Evolutionary conservation across 2,797 vertebrate species (phyloP), one percentile per base, ranked within the genome.

Genomic region (Anguilla anguilla): DNA sequence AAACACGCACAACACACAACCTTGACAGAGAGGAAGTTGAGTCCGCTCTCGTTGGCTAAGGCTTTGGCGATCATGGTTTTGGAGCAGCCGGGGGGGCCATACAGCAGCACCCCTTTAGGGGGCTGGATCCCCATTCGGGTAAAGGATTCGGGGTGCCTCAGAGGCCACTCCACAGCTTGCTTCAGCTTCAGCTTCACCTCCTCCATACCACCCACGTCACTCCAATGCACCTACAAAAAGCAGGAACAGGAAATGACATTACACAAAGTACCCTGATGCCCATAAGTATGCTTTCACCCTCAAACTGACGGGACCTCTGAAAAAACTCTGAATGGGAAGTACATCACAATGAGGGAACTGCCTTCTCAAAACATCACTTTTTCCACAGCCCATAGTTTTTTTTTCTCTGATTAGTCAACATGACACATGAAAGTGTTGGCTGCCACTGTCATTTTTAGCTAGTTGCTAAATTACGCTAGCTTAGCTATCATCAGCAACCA

Each of bases 51-150:
- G 88, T 96, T 97, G 85, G 98, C 98, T 92, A 99, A 92, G 49
- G 98, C 98, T 93, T 99, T 98, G 64, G 98, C 98, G 74, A 99
- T 98, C 98, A 99, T 98, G 86, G 98, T 99, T 94, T 99, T 99
- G 61, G 98, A 99, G 94, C 98, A 99, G 46, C 98, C 98, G 0
- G 98, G 98, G 2, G 98, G 98, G 3, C 98, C 98, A 0, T 99
- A 99, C 15, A 99, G 96, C 79, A 99, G 96, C 43, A 99, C 96
- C 11, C 98, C 98, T 94, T 96, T 98, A 0, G 98, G 98, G 46
- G 98, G 98, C 89, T 96, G 96, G 93, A 99, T 97, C 0, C 98
- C 98, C 97, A 99, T 97, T 35, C 96, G 96, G 79, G 87, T 91
- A 92, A 99, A 99, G 89, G 97, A 96, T 74, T 98, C 97, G 0